These are phyloP conservation scores for Oryzias melastigma DNA, from an alignment of 2,113 vertebrate species.

Conservation along the genomic window DNA sequence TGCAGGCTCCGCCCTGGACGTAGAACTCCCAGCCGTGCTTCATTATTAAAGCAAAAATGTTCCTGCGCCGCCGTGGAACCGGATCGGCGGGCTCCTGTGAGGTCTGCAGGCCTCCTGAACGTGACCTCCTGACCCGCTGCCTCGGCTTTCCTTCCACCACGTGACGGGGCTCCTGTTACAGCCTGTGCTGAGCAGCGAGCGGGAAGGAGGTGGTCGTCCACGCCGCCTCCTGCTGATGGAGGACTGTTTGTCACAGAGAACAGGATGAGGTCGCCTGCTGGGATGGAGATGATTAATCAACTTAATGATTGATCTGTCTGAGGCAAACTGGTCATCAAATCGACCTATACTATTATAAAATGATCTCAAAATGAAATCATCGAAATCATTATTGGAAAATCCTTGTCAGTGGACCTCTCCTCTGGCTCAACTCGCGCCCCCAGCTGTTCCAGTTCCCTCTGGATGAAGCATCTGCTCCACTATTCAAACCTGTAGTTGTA, in stretches of 20 bases:
- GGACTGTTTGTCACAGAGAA: conserved; percentile 23
- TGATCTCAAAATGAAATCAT: no score
- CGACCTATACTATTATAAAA: no score
- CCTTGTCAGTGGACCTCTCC: no score
- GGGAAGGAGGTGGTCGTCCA: background rate
- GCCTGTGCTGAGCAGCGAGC: no score
- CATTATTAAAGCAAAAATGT: conserved; percentile 5
- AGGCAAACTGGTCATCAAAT: no score
- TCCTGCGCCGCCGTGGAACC: conserved; percentile 20
- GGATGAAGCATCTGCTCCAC: no score
- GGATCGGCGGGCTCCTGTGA: conserved; percentile 9
- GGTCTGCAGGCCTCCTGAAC: background rate
- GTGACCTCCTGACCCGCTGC: conserved; percentile 16
- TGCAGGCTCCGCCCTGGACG: conserved; percentile 13
- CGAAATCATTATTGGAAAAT: no score
- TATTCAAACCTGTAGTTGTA: no score
- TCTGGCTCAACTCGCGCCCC: no score
- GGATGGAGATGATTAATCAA: conserved; percentile 43
- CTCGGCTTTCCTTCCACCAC: background rate
- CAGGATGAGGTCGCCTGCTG: conserved; percentile 43
- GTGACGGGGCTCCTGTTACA: background rate
- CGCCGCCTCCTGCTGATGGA: background rate
- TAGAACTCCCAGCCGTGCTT: conserved; percentile 17
- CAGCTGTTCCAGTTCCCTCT: no score
- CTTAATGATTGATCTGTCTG: no score